These are phyloP conservation scores for Dryas iulia DNA, from an alignment of 1,140 invertebrate species.

Conservation along the genomic window DNA sequence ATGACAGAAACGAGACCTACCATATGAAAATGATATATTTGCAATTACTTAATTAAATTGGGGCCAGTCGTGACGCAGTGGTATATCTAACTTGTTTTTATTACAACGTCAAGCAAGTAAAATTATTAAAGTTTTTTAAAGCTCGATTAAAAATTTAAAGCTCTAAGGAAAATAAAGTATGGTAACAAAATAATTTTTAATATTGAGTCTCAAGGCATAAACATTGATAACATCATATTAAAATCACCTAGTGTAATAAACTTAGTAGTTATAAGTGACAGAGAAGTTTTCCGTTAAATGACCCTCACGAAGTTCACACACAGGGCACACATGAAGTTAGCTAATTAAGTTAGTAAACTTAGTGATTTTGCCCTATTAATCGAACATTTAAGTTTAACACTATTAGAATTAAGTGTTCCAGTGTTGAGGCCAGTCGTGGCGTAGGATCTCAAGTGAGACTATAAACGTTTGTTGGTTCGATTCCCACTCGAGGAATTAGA, in stretches of 20 bases:
- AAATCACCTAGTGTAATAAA: background rate
- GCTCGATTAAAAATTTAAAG: background rate
- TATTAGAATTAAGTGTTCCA: conserved; percentile 14
- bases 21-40: no score
- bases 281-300: background rate
- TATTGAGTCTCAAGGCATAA: background rate
- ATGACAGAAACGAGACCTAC: no score
- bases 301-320: background rate
- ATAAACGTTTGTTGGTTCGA: no score
- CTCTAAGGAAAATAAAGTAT: background rate
- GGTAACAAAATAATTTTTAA: background rate
- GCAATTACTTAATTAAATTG: no score
- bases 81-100: no score
- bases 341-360: conserved; percentile 31
- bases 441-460: no score
- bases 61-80: no score
- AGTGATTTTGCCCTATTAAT: conserved; percentile 33
- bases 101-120: background rate
- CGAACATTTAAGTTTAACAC: conserved; percentile 31
- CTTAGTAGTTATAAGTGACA: background rate
- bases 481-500: no score
- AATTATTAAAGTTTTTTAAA: background rate
- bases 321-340: conserved; percentile 8
- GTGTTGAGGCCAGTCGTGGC: no score
- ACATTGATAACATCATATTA: background rate